Percentiles rank a stretch among this genome's conserved stretches.
Conservation (phyloP, 1,140 invertebrate genomes). For the Propsilocerus akamusi region DNA sequence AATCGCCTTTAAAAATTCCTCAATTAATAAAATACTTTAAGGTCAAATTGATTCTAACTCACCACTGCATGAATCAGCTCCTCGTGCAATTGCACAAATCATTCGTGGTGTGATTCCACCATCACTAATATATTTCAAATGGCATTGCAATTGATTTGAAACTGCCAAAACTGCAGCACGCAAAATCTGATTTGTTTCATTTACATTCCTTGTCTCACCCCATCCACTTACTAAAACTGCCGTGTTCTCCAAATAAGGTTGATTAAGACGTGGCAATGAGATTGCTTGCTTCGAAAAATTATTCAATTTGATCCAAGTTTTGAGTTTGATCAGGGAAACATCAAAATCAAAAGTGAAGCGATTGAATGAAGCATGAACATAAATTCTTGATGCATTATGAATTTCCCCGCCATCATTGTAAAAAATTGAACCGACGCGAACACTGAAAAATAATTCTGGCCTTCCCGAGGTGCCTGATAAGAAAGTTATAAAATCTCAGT, state of each 20-base stretch:
- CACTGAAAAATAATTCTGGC: constrained; percentile 6
- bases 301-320: too few species aligned
- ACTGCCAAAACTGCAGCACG: constrained; percentile 13
- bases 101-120: constrained; percentile 20
- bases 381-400: too few species aligned
- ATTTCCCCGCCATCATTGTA: too few species aligned
- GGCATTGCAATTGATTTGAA: constrained; percentile 11
- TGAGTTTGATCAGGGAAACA: too few species aligned
- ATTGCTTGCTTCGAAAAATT: too few species aligned
- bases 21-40: constrained; percentile 9
- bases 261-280: constrained; percentile 11
- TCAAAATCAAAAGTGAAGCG: constrained; percentile 17
- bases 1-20: too few species aligned
- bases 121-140: constrained; percentile 11
- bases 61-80: constrained; percentile 23
- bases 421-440: constrained; percentile 6
- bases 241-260: constrained; percentile 5
- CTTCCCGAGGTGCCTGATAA: constrained; percentile 15
- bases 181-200: constrained; percentile 10
- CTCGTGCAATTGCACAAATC: constrained; percentile 27
- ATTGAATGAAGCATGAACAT: constrained; percentile 17
- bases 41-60: too few species aligned
- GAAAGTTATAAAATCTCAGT: constrained; percentile 13
- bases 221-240: background rate
- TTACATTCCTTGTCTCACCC: constrained; percentile 11